These are phyloP conservation scores for Bubalus kerabau DNA, from an alignment of 2,113 vertebrate genomes.

Conservation along the genomic window DNA sequence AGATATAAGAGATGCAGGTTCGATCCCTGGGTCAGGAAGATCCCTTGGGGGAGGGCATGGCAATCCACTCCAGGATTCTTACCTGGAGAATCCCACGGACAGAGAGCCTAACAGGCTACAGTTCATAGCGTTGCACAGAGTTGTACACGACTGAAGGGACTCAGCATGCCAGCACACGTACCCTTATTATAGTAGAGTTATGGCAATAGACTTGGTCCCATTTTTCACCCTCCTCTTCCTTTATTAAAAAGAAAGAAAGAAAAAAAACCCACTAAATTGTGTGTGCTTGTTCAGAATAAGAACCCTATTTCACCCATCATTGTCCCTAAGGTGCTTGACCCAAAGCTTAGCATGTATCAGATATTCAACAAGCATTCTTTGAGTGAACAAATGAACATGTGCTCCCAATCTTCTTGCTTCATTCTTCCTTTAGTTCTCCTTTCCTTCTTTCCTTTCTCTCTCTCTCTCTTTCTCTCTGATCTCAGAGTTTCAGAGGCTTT, in stretches of 20 bases:
- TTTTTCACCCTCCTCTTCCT: neutral
- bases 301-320: neutral
- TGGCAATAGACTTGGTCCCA: neutral
- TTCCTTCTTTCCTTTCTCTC: neutral
- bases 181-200: neutral
- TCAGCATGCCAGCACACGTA: neutral
- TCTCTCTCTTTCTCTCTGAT: neutral
- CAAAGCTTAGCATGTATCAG: neutral
- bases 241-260: neutral
- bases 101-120: neutral
- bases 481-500: neutral
- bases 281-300: neutral
- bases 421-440: neutral
- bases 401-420: neutral
- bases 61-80: neutral
- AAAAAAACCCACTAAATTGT: accelerated
- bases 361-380: neutral
- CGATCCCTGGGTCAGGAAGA: neutral
- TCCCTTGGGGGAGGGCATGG: neutral
- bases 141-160: accelerated
- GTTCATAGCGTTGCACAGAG: neutral
- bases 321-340: neutral
- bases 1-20: neutral
- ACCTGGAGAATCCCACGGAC: neutral
- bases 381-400: neutral